Base-by-base conservation (phyloP, 2,797 vertebrate species). In the Acanthiza pusilla region DNA sequence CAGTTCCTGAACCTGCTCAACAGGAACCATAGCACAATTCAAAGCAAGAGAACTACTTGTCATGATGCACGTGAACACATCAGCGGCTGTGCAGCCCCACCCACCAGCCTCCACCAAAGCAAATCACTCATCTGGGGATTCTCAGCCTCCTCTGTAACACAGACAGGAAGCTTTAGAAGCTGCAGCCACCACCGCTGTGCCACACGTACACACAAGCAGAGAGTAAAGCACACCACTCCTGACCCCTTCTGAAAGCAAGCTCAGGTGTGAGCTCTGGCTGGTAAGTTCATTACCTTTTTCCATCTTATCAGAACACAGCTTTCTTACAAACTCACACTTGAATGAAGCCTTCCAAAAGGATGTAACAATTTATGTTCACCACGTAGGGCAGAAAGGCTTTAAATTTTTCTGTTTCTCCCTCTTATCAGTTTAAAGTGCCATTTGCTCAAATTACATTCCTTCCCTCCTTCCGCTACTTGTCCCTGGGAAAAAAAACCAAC, bases 21-120 rank as follows among this genome's bases (percentile, higher is more conserved):
- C 26, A 77, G 78, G 67, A 92, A 79, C 32, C 30, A 36, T 57
- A 61, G n/a, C 73, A 36, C 4, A 0, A 53, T 42, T 88, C 61
- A 85, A 66, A 84, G 17, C 51, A 58, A 13, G 9, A 75, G 43
- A 71, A 16, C 43, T 4, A 13, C 42, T 32, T 19, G 9, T 40
- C 54, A 25, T 0, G 0, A 30, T 12, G 36, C 32, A 26, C 4
- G 0, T 34, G 18, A 77, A 54, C 50, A 61, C 42, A 9, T 5
- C 38, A 9, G 38, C 7, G 45, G 22, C 60, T 3, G 0, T 36
- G 47, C 66, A 73, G 67, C 51, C 48, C 47, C 61, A 68, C 62
- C 54, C 34, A 27, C 5, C 29, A 38, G 54, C 32, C 47, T 50
- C 58, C 34, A 38, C 32, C 77, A 79, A 34, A 74, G 58, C 34